A percentile compares a stretch with the other conserved stretches of the same genome.
These are phyloP conservation scores for Gallinago solitaria DNA, from an alignment of 2,797 vertebrate species.

Conservation along the genomic window DNA sequence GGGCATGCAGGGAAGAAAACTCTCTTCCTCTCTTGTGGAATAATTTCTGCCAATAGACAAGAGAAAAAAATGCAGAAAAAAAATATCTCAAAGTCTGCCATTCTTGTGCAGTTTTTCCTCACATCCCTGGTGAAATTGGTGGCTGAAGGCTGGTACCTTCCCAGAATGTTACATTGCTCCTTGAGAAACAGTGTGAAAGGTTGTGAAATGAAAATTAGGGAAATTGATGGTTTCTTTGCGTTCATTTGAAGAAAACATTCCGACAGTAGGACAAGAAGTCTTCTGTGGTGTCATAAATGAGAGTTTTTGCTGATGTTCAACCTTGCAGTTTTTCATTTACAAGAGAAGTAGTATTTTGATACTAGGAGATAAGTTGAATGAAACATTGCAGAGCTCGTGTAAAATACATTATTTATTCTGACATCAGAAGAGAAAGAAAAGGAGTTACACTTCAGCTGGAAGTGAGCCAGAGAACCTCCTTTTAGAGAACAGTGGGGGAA, in stretches of 20 bases:
- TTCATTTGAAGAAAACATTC: background rate
- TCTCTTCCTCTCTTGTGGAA: background rate
- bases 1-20: background rate
- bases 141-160: background rate
- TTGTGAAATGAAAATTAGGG: background rate
- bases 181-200: background rate
- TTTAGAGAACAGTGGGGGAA: background rate
- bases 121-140: background rate
- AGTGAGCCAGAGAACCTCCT: background rate
- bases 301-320: background rate
- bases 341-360: conserved; percentile 7
- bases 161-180: background rate
- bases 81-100: background rate
- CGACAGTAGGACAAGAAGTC: background rate
- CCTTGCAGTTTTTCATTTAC: background rate
- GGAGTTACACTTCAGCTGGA: background rate
- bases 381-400: background rate
- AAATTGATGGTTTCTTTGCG: background rate
- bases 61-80: background rate
- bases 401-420: conserved; percentile 15
- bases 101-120: background rate
- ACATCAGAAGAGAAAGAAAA: conserved; percentile 2
- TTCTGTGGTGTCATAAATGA: background rate
- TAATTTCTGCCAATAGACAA: background rate
- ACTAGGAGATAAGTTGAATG: conserved; percentile 5